Base-by-base conservation (phyloP, 2,888 invertebrate genomes). In the Vesta saturnalis region DNA sequence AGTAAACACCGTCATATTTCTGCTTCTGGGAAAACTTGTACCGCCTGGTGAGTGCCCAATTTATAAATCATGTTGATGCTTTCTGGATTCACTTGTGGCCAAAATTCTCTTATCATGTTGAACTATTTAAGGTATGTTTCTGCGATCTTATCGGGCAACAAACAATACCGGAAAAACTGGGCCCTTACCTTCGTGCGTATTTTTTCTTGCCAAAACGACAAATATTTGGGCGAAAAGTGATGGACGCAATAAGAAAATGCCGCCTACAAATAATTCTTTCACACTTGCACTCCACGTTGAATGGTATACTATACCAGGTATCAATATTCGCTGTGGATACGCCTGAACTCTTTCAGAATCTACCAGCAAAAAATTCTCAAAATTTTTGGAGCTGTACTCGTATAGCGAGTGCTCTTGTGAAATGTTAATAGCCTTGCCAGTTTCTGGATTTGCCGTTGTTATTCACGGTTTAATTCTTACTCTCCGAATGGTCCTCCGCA, bases 261-360 rank as follows among this genome's bases (percentile, higher is more conserved):
- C 46, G 46, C 12, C 46, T 46, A 46, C 46, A 46, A 46, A 46
- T 46, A 46, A 46, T 46, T 46, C 46, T 46, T 46, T 46, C 14
- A 46, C 12, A 46, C 46, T 46, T 46, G 46, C 46, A 46, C 46
- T 46, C 8, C 14, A 46, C 4, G 46, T 14, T 46, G 46, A 46
- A 46, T 46, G 46, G 46, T 46, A 46, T 14, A 6, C 6, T 30
- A 5, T 10, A 46, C 46, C 46, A 46, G 12, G 12, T 46, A 46
- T 46, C 46, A 46, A 46, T 14, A 46, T 46, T 46, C n/a, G n/a
- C n/a, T n/a, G n/a, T n/a, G n/a, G n/a, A n/a, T n/a, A n/a, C n/a
- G n/a, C n/a, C 14, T 46, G 30, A 30, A 30, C 30, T 30, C 30
- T 30, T 30, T 10, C 30, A 30, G 30, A 30, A 30, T 30, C 30